Evolutionary conservation across 2,888 invertebrate species (phyloP), one percentile per base, ranked within the genome.

Genomic region (Cataglyphis livida): DNA sequence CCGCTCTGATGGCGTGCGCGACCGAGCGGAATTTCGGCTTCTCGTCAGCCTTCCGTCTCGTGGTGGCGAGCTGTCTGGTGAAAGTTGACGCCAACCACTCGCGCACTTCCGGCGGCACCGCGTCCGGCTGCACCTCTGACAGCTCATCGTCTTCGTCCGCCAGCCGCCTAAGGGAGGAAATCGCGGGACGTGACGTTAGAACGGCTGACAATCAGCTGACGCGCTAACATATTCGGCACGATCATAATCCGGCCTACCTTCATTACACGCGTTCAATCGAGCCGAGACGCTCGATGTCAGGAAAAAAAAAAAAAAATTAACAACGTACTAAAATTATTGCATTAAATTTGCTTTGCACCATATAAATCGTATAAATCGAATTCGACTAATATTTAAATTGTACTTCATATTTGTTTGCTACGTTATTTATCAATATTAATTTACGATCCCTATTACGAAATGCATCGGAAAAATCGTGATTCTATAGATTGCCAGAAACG

Each of bases 41-140:
- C 94, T 97, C 97, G 92, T 97, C 97, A 48, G 96, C 96, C 95
- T 96, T 96, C 93, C 97, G 96, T 89, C 97, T 96, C 81, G 97
- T 96, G 83, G 97, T 97, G 85, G 97, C 97, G 95, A 97, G 95
- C 95, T 98, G 98, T 88, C 98, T 96, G 54, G 99, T 99, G 95
- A 99, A 99, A 65, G 99, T 99, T 84, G 98, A 98, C 83, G 99
- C 98, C 94, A 99, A 95, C 99, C 99, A 99, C 95, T 99, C 99
- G 90, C 99, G 96, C 62, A 99, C 99, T 95, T 99, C 99, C 84
- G 98, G 98, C 59, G 99, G 99, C 73, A 99, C 99, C 15, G 98
- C 98, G 94, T 99, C 99, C 78, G 99, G 98, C 93, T 99, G 98
- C 81, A 99, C 99, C 95, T 99, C 99, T 64, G 98, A 98, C 89